Percentiles rank a stretch among this genome's conserved stretches.
Conservation (phyloP, 92 coral and sea anemone species). For the Zoanthus sansibaricus region DNA sequence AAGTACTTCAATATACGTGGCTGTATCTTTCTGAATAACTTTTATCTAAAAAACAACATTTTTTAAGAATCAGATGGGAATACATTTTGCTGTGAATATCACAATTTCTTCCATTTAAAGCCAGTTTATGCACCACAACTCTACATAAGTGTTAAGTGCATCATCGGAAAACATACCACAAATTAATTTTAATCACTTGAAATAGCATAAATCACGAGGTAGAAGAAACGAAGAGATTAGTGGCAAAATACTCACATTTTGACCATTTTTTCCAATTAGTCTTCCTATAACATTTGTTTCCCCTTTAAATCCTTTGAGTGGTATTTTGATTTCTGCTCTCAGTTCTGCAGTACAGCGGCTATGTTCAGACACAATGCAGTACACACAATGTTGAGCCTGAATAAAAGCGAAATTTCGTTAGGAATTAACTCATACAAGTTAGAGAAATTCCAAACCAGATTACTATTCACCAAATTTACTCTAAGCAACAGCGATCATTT, state of each 20-base stretch:
- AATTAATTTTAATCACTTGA: neutral
- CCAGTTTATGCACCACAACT: no score
- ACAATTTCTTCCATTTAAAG: neutral
- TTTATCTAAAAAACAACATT: constrained; percentile 59
- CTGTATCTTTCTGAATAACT: constrained; percentile 82
- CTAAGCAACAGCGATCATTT: no score
- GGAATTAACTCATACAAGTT: neutral
- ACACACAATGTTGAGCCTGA: constrained; percentile 93
- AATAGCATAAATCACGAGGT: neutral
- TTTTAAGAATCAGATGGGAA: neutral
- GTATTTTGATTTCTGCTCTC: constrained; percentile 82
- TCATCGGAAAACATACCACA: no score
- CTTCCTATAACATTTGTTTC: constrained; percentile 88
- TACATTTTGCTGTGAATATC: neutral
- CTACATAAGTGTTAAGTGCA: no score
- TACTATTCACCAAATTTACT: no score
- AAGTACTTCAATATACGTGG: constrained; percentile 80
- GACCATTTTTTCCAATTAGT: constrained; percentile 92
- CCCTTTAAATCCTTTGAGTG: constrained; percentile 80
- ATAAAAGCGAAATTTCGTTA: neutral
- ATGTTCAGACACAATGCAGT: constrained; percentile 90
- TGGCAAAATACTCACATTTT: constrained; percentile 71
- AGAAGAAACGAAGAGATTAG: neutral
- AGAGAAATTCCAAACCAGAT: no score
- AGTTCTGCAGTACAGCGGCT: constrained; percentile 86